These are phyloP conservation scores for Lordiphosa andalusiaca DNA, from an alignment of 2,888 invertebrate species.

Conservation along the genomic window DNA sequence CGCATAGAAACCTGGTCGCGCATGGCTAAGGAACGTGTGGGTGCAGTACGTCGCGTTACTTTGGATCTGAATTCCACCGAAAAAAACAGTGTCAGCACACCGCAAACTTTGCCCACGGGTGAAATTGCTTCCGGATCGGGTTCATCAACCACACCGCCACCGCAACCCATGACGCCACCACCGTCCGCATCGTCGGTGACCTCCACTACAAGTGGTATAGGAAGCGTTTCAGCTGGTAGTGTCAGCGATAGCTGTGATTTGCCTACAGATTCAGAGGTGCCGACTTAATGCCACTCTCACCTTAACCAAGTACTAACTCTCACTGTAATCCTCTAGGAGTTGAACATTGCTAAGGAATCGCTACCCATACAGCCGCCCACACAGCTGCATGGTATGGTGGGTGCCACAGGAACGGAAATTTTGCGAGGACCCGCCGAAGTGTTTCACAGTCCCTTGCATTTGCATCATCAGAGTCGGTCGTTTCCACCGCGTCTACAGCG, in stretches of 20 bases:
- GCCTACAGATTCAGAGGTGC: conserved; percentile 79
- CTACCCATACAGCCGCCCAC: conserved; percentile 84
- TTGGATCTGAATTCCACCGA: conserved; percentile 78
- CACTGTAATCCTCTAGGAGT: conserved; percentile 81
- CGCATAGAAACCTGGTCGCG: conserved; percentile 88
- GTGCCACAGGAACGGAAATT: conserved; percentile 67
- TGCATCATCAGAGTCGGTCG: conserved; percentile 86
- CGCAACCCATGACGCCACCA: conserved; percentile 78
- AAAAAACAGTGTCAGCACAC: conserved; percentile 55
- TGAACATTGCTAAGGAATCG: conserved; percentile 84
- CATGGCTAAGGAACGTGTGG: conserved; percentile 85
- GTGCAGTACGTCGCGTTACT: conserved; percentile 79
- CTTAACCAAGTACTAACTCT: not conserved
- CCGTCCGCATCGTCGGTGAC: conserved; percentile 79
- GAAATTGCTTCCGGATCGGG: conserved; percentile 26
- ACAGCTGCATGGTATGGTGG: conserved; percentile 63
- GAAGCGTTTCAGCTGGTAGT: conserved; percentile 77
- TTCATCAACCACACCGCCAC: conserved; percentile 62
- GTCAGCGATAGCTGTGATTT: conserved; percentile 79
- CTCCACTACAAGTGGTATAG: conserved; percentile 79
- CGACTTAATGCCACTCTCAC: conserved; percentile 1
- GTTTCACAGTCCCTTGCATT: conserved; percentile 82
- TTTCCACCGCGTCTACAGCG: conserved; percentile 86
- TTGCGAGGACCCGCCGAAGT: conserved; percentile 82
- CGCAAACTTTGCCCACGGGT: conserved; percentile 38